Percentiles rank a stretch among this genome's conserved stretches.
phyloP scores from a whole-genome alignment of 2,888 invertebrate genomes.

The Syritta pipiens region DNA sequence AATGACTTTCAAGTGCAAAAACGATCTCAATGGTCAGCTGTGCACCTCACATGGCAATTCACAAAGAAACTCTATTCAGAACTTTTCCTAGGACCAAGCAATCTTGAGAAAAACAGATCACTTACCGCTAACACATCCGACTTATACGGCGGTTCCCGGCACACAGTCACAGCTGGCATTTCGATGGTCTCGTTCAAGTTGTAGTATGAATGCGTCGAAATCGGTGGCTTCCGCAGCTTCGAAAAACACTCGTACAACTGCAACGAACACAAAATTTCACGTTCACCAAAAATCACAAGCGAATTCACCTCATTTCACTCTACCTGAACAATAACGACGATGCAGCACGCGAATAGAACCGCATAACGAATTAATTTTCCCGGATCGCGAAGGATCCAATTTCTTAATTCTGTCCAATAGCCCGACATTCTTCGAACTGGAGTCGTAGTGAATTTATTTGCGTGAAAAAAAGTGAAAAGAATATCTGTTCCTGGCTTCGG shows the following conservation, averaged over 20 bases:
- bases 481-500: not conserved
- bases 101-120: too few relatives aligned
- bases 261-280: conserved; percentile 45
- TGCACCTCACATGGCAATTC: too few relatives aligned
- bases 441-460: conserved; percentile 12
- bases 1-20: too few relatives aligned
- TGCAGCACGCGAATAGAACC: conserved; percentile 81
- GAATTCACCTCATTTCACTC: conserved; percentile 42
- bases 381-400: conserved; percentile 79
- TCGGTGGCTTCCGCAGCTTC: conserved; percentile 83
- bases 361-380: conserved; percentile 82
- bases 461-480: too few relatives aligned
- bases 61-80: too few relatives aligned
- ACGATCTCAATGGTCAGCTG: too few relatives aligned
- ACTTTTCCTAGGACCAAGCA: too few relatives aligned
- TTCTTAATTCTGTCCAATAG: conserved; percentile 75
- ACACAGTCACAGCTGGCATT: conserved; percentile 86
- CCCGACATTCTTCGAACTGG: conserved; percentile 71
- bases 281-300: not conserved
- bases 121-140: conserved; percentile 81
- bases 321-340: conserved; percentile 83
- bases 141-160: conserved; percentile 84
- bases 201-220: conserved; percentile 85
- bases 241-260: conserved; percentile 82
- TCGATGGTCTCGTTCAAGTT: conserved; percentile 83